Percentiles rank a stretch among this genome's conserved stretches.
Conservation (phyloP, 2,888 invertebrate species). For the Lasioglossum leucozonium region DNA sequence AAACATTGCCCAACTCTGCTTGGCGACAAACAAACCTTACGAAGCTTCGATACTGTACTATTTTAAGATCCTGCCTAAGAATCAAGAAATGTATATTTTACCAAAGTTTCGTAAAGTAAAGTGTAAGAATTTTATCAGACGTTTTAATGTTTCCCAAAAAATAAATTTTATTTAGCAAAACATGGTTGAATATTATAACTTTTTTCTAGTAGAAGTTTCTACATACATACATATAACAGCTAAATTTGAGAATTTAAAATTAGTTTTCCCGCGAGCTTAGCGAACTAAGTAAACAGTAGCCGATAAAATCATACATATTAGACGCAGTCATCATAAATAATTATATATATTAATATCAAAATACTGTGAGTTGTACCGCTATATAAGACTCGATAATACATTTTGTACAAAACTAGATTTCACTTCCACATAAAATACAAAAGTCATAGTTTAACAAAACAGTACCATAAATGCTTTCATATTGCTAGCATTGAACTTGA, state of each 20-base stretch:
- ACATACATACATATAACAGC: background rate
- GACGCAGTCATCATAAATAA: background rate
- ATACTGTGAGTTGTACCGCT: background rate
- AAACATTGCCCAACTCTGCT: background rate
- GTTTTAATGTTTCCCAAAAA: constrained; percentile 68
- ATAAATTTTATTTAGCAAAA: constrained; percentile 74
- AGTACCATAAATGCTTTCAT: background rate
- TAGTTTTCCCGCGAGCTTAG: background rate
- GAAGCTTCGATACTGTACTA: constrained; percentile 59
- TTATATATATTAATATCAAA: background rate
- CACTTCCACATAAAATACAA: background rate
- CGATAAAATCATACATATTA: background rate
- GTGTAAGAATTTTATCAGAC: constrained; percentile 70
- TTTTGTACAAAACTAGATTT: background rate
- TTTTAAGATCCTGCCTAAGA: constrained; percentile 61
- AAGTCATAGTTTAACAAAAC: background rate
- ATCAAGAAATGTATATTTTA: constrained; percentile 76
- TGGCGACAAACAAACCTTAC: constrained; percentile 38
- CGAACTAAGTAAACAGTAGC: background rate
- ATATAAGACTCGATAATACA: background rate
- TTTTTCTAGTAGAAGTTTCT: background rate
- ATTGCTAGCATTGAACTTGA: background rate
- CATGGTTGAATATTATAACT: background rate
- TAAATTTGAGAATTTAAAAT: background rate
- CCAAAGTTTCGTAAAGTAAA: constrained; percentile 78